These are phyloP conservation scores for Adelognathus sp. DNA, from an alignment of 2,888 invertebrate species.

Conservation along the genomic window DNA sequence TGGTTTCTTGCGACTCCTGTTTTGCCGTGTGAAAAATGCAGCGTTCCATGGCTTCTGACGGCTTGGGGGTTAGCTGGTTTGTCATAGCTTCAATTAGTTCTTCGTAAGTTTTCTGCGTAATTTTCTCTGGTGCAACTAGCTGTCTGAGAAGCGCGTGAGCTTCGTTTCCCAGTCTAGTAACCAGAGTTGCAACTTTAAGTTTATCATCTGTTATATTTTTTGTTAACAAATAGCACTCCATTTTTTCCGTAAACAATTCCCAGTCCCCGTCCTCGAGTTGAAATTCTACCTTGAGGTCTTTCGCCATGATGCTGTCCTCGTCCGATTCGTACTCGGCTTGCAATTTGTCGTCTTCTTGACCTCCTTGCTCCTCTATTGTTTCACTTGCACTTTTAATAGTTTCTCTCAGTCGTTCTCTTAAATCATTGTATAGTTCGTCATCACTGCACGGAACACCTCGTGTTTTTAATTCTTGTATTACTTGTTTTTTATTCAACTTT, in stretches of 20 bases:
- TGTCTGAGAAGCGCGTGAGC: not conserved
- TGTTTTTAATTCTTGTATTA: not conserved
- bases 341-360: not conserved
- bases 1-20: conserved; percentile 67
- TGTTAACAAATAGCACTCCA: not conserved
- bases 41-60: conserved; percentile 23
- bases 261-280: not conserved
- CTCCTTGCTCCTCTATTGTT: not conserved
- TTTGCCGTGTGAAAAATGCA: conserved; percentile 32
- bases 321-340: not conserved
- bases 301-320: not conserved
- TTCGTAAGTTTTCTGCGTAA: not conserved
- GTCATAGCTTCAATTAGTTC: not conserved
- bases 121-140: not conserved
- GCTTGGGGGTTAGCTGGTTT: not conserved
- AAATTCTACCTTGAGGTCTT: not conserved
- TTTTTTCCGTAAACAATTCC: not conserved
- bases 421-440: not conserved
- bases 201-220: not conserved
- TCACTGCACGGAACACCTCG: not conserved
- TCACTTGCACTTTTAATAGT: not conserved
- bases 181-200: not conserved
- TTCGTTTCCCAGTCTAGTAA: not conserved
- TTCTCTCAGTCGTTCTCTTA: not conserved
- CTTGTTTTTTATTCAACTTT: not conserved